These are phyloP conservation scores for Oceanites oceanicus DNA, from an alignment of 2,113 vertebrate species.

Conservation along the genomic window DNA sequence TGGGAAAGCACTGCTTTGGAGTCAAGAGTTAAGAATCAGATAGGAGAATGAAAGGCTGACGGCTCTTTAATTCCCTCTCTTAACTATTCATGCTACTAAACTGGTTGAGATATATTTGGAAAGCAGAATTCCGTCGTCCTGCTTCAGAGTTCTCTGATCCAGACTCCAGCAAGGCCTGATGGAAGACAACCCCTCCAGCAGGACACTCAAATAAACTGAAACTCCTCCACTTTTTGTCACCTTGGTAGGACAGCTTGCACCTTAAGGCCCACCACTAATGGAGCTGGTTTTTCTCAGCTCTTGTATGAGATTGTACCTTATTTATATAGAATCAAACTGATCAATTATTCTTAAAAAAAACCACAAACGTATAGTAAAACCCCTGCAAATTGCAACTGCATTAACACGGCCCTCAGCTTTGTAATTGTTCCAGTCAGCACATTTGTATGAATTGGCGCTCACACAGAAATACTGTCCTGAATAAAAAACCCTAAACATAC, in stretches of 20 bases:
- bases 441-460: background rate
- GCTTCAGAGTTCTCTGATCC: background rate
- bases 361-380: background rate
- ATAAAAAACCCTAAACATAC: background rate
- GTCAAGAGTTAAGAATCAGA: conserved; percentile 34
- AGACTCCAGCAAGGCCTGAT: background rate
- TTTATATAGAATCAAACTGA: background rate
- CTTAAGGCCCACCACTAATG: background rate
- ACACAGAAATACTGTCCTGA: background rate
- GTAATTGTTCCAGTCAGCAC: background rate
- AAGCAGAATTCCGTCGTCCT: background rate
- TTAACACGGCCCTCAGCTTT: background rate
- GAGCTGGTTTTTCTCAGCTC: background rate
- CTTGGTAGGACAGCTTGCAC: background rate
- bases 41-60: conserved; percentile 15
- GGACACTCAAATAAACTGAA: background rate
- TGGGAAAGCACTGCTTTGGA: conserved; percentile 9
- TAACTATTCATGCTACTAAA: background rate
- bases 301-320: background rate
- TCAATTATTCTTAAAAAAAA: background rate
- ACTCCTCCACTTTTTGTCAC: background rate
- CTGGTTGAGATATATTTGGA: background rate
- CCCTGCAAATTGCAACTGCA: accelerated
- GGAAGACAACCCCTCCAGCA: background rate
- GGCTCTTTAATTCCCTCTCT: background rate